Conservation (phyloP, 2,888 invertebrate genomes). For the Megamerina dolium region DNA sequence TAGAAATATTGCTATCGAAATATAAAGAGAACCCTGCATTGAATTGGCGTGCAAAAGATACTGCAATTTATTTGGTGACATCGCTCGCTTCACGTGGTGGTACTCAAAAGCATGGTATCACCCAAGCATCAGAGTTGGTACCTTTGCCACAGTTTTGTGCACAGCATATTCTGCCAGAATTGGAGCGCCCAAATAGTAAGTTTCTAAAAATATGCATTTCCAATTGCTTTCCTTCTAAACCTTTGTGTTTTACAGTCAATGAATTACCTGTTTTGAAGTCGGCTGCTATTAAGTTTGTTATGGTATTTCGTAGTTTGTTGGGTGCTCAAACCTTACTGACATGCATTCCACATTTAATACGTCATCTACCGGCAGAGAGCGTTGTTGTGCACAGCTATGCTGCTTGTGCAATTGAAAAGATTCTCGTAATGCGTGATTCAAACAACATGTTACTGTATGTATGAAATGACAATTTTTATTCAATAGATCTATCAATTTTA, state of each 20-base stretch:
- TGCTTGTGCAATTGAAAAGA: slow-evolving; percentile 84
- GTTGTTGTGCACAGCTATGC: slow-evolving; percentile 93
- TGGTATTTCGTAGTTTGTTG: slow-evolving; percentile 89
- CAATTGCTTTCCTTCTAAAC: background rate
- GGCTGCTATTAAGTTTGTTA: slow-evolving; percentile 91
- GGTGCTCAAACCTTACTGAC: slow-evolving; percentile 70
- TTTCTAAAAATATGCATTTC: slow-evolving; percentile 3
- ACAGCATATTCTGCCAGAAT: slow-evolving; percentile 80
- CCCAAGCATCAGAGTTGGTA: slow-evolving; percentile 83
- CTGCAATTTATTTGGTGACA: slow-evolving; percentile 92
- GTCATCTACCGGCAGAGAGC: slow-evolving; percentile 68
- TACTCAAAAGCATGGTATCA: slow-evolving; percentile 86
- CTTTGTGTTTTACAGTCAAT: slow-evolving; percentile 60
- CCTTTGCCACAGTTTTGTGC: slow-evolving; percentile 83
- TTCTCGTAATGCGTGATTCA: slow-evolving; percentile 67
- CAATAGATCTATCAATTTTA: background rate
- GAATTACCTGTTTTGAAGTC: slow-evolving; percentile 89
- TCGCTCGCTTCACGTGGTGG: slow-evolving; percentile 86
- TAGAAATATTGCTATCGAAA: slow-evolving; percentile 57
- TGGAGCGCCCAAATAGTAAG: slow-evolving; percentile 66
- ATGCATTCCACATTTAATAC: slow-evolving; percentile 72
- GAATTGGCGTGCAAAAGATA: slow-evolving; percentile 93
- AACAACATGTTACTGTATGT: slow-evolving; percentile 53
- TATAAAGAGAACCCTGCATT: slow-evolving; percentile 67
- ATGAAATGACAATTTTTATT: background rate